These are phyloP conservation scores for Drosophila villosipedis DNA, from an alignment of 2,888 invertebrate species.

Conservation along the genomic window DNA sequence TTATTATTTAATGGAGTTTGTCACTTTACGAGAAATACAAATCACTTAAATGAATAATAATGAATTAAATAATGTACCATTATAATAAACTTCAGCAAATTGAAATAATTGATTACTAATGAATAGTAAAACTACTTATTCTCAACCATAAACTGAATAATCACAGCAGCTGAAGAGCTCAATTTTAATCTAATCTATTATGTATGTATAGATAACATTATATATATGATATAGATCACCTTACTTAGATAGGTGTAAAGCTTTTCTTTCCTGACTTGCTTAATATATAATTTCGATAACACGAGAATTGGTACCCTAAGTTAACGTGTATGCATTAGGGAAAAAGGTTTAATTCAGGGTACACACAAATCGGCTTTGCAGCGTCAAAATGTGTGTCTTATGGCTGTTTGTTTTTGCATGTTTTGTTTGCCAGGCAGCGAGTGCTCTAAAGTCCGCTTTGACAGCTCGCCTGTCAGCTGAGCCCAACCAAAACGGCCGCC, in stretches of 20 bases:
- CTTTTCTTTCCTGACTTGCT: neutral
- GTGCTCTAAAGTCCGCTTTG: slow-evolving; percentile 78
- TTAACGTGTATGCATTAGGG: neutral
- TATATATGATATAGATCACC: neutral
- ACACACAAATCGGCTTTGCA: neutral
- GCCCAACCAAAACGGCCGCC: slow-evolving; percentile 54
- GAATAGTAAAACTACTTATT: neutral
- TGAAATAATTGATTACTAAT: neutral
- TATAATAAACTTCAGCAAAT: neutral
- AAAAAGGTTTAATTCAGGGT: slow-evolving; percentile 1
- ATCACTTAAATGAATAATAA: neutral
- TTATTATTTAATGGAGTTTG: slow-evolving; percentile 6
- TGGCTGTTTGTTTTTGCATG: slow-evolving; percentile 44
- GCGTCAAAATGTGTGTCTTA: neutral
- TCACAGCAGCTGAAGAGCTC: neutral
- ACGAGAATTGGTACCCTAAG: neutral
- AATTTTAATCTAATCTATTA: neutral
- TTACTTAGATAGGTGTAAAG: neutral
- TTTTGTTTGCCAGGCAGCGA: slow-evolving; percentile 73
- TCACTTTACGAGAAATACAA: neutral
- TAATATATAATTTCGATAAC: neutral
- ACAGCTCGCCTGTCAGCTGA: slow-evolving; percentile 76
- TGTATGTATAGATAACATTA: neutral
- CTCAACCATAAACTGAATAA: neutral
- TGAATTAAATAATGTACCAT: neutral